Evolutionary conservation across 2,888 invertebrate genomes (phyloP), one percentile per base, ranked within the genome.

Genomic region (Myathropa florea): DNA sequence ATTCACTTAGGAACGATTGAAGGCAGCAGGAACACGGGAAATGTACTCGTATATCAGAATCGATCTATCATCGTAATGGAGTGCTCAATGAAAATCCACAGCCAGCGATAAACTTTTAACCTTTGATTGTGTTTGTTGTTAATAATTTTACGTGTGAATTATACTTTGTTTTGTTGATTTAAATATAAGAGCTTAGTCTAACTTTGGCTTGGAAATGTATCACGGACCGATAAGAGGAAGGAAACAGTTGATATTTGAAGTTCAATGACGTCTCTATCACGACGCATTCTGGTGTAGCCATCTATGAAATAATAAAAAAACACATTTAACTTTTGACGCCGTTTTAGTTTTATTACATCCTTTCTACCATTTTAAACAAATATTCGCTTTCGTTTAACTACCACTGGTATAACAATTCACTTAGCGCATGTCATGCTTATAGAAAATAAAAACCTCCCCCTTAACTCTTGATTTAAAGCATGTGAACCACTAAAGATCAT

Each of bases 31-130:
- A n/a, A 14, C 23, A 55, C 59, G 67, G 28, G 18, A 4, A 33
- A 57, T 71, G 28, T n/a, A n/a, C n/a, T n/a, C n/a, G n/a, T 57
- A 28, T 39, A 46, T 14, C 28, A 67, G 26, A 28, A 21, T 30
- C 28, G 30, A 59, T 4, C 7, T 55, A 36, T 39, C 71, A 60
- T 21, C 33, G n/a, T 64, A 23, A 33, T 6, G 10, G 57, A 67
- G 23, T 33, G 33, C 26, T 77, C 46, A 77, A 81, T 81, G 65
- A 30, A 85, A 77, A 39, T 36, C 18, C 68, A 72, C 67, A 14
- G n/a, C n/a, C 24, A 9, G 77, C 59, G 85, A 85, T 85, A 85
- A 77, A 64, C 85, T 85, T 55, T 82, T 73, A 77, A 77, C 77
- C 57, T 77, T 82, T n/a, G n/a, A n/a, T n/a, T 59, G 60, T 65